Percentiles rank a stretch among this genome's conserved stretches.
These are phyloP conservation scores for Pempheris klunzingeri DNA, from an alignment of 2,797 vertebrate genomes.

Conservation along the genomic window DNA sequence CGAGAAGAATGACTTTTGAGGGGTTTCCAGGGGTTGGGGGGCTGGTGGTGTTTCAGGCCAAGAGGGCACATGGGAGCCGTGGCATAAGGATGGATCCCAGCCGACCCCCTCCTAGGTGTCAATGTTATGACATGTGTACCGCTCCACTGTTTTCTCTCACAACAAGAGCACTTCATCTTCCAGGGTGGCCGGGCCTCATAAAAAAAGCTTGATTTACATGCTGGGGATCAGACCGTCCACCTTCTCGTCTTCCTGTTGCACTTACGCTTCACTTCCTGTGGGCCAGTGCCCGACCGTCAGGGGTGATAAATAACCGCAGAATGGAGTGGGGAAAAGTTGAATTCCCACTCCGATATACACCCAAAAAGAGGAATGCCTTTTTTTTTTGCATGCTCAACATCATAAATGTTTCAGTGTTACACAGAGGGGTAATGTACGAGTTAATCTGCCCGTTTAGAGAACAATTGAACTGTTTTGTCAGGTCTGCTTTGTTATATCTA, in stretches of 20 bases:
- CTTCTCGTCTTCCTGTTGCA: conserved; percentile 88
- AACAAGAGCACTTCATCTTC: conserved; percentile 91
- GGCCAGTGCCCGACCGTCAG: conserved; percentile 61
- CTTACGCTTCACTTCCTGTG: conserved; percentile 88
- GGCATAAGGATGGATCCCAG: conserved; percentile 79
- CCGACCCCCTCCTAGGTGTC: conserved; percentile 85
- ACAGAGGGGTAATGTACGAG: conserved; percentile 53
- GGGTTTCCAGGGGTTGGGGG: conserved; percentile 38
- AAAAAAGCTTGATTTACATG: conserved; percentile 91
- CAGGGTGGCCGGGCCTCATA: conserved; percentile 92
- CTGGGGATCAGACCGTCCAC: conserved; percentile 85
- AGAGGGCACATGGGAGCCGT: conserved; percentile 77
- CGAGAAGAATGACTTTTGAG: conserved; percentile 48
- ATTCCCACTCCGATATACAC: conserved; percentile 53
- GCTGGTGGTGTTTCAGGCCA: conserved; percentile 61
- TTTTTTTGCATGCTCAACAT: conserved; percentile 23
- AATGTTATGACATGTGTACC: conserved; percentile 92
- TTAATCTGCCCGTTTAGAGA: conserved; percentile 49
- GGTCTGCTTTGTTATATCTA: conserved; percentile 62
- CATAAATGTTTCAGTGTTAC: conserved; percentile 31
- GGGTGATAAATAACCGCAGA: conserved; percentile 81
- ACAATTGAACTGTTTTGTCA: conserved; percentile 63
- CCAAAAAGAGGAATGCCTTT: conserved; percentile 43
- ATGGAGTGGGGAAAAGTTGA: conserved; percentile 72
- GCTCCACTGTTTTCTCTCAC: conserved; percentile 94